Evolutionary conservation across 2,888 invertebrate genomes (phyloP).

Genomic region (Cancer borealis): DNA sequence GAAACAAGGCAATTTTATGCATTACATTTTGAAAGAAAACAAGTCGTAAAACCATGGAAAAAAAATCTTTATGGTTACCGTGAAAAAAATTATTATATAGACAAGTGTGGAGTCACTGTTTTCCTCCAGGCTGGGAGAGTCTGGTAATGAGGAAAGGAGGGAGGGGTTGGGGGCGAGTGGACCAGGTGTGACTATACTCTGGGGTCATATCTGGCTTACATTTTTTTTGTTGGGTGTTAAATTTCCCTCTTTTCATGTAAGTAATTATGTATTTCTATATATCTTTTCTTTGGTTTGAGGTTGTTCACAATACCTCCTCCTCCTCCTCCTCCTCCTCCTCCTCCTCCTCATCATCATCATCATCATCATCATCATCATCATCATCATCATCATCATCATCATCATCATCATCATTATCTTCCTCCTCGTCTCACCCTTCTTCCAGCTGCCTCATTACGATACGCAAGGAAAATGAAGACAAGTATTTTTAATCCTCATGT

Average conservation of each 20-base stretch:
- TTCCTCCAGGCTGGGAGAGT: not conserved
- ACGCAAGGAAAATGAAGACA: not conserved
- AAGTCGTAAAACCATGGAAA: not conserved
- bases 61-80: not conserved
- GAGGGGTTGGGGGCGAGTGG: not conserved
- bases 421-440: not conserved
- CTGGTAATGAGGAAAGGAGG: not conserved
- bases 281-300: no score
- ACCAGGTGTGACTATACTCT: not conserved
- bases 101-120: not conserved
- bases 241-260: no score
- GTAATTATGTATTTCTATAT: no score
- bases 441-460: not conserved
- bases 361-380: not conserved
- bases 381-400: not conserved
- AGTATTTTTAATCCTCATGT: not conserved
- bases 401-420: not conserved
- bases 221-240: no score
- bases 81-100: not conserved
- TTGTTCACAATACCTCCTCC: no score
- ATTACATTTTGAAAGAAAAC: not conserved
- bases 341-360: not conserved
- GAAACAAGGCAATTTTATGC: slow-evolving; percentile 32
- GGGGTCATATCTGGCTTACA: not conserved
- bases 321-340: no score